A percentile compares a stretch with the other conserved stretches of the same genome.
Conservation (phyloP, 1,140 invertebrate species). For the Cylas formicarius region DNA sequence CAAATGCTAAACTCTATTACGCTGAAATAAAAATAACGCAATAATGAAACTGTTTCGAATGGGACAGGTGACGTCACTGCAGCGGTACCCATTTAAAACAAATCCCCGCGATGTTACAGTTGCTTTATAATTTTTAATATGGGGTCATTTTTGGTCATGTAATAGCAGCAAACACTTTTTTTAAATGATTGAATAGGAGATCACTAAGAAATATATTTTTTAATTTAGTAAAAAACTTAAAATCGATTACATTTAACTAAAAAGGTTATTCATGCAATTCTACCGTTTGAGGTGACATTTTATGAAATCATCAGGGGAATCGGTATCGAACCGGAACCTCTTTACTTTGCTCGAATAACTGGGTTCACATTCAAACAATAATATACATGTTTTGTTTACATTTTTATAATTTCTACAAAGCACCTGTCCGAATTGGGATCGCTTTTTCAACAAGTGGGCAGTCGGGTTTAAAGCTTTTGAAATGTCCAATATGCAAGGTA, state of each 20-base stretch:
- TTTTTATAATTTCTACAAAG: slow-evolving; percentile 39
- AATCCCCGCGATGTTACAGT: too few relatives aligned
- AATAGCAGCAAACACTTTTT: too few relatives aligned
- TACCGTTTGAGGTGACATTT: slow-evolving; percentile 12
- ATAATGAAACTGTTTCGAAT: too few relatives aligned
- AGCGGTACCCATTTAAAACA: too few relatives aligned
- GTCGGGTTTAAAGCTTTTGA: slow-evolving; percentile 10
- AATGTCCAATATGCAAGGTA: slow-evolving; percentile 36
- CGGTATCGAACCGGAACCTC: slow-evolving; percentile 52
- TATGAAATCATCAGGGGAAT: slow-evolving; percentile 51
- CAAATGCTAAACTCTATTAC: too few relatives aligned
- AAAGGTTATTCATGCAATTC: not conserved
- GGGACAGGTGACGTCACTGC: too few relatives aligned
- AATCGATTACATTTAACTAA: not conserved
- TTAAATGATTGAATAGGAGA: slow-evolving; percentile 1
- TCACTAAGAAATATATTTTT: not conserved
- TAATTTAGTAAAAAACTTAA: not conserved
- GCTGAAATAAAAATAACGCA: too few relatives aligned
- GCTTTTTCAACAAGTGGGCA: slow-evolving; percentile 21
- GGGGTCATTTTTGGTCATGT: too few relatives aligned
- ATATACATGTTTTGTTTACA: slow-evolving; percentile 3
- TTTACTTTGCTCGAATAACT: slow-evolving; percentile 5
- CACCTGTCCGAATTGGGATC: slow-evolving; percentile 47
- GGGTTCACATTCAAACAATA: not conserved
- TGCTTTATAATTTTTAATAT: too few relatives aligned